Conservation (phyloP, 2,797 vertebrate genomes). For the Euphonia xanthogaster region DNA sequence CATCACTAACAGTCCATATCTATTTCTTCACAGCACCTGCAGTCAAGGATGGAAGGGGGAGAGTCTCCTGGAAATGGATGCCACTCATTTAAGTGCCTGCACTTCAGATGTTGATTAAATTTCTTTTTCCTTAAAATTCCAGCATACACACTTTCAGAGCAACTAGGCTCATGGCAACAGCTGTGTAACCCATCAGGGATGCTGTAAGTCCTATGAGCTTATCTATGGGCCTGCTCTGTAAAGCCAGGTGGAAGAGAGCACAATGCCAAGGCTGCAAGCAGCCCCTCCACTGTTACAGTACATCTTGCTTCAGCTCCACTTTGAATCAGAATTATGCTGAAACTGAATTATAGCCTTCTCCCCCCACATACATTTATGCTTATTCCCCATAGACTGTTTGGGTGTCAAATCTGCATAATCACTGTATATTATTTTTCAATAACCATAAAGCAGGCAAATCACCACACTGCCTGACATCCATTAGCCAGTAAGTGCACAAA, state of each 20-base stretch:
- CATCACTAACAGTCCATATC: not conserved
- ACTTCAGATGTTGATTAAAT: not conserved
- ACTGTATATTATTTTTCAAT: constrained; percentile 66
- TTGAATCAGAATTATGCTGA: not conserved
- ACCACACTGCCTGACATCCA: constrained; percentile 36
- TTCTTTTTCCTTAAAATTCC: not conserved
- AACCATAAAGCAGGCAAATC: constrained; percentile 63
- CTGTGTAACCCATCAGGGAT: not conserved
- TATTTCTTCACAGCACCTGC: not conserved
- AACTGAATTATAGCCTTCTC: constrained; percentile 47
- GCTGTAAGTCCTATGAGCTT: not conserved
- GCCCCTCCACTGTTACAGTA: not conserved
- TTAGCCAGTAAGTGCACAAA: constrained; percentile 60
- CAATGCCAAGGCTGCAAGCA: not conserved
- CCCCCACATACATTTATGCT: not conserved
- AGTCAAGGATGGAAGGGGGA: not conserved
- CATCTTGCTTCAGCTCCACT: not conserved
- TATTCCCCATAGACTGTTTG: constrained; percentile 43
- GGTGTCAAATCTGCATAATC: constrained; percentile 66
- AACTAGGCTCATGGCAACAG: not conserved
- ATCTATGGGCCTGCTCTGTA: not conserved
- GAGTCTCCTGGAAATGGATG: not conserved
- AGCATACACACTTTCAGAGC: not conserved
- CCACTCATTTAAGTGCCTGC: not conserved
- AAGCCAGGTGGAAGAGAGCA: not conserved